Base-by-base conservation (phyloP, 2,797 vertebrate species). In the Lepilemur septentrionalis region DNA sequence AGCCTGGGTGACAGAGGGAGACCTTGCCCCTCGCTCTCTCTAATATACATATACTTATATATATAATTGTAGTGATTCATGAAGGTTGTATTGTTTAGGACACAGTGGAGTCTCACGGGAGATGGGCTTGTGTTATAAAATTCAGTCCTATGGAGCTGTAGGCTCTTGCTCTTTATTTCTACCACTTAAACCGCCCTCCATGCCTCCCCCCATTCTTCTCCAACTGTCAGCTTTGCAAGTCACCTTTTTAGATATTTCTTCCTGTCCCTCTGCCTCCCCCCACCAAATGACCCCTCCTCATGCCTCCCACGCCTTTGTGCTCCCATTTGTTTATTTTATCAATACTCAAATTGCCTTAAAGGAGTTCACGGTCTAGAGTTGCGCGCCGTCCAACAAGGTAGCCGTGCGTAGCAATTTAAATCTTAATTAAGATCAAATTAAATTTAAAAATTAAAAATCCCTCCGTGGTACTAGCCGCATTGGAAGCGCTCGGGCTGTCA, bases 191-290 rank as follows among this genome's bases (percentile, higher is more conserved):
- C 50, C 1, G 30, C 9, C 1, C 7, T 35, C 63, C 32, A 3
- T 1, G 23, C 11, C 35, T 30, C 41, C 12, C 10, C 63, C 1
- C 5, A 4, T 48, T 46, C n/a, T 61, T 28, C 23, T 65, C n/a
- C 5, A 32, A 23, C 1, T 22, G 1, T 57, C 28, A 70, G 38
- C 6, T 23, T 92, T 10, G 30, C 59, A 2, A 7, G 11, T 46
- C 32, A 32, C 28, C 18, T 82, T 78, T 81, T 28, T 20, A 85
- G 46, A 50, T 8, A 72, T 43, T 50, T 57, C 28, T 25, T 61
- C 14, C 8, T 6, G 4, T 3, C 7, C 5, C 5, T 25, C 57
- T 4, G 4, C 9, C 57, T 3, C 12, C 9, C 0, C 0, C 5
- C 4, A 5, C 67, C 32, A 23, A 80, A 73, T 67, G 35, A 6